Evolutionary conservation across 2,888 invertebrate species (phyloP), one percentile per base, ranked within the genome.

Genomic region (Hedya salicella): DNA sequence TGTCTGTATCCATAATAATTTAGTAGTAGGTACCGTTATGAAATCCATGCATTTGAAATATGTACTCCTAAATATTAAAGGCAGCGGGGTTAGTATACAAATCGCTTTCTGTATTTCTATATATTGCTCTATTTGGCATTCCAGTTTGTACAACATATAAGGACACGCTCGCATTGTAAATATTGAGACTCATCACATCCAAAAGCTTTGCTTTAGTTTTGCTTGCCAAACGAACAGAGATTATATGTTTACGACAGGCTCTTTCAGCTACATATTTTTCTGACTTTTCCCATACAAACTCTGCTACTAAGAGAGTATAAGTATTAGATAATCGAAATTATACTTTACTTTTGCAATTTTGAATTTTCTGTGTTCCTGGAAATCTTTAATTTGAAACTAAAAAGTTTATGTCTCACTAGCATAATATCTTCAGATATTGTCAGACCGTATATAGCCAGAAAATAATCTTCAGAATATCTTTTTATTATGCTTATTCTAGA

Each of bases 181-280:
- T 62, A 62, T 46, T n/a, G 44, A 50, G 59, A 53, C 48, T 56
- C 50, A 60, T 61, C 67, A 67, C 70, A 57, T 54, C 64, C 60
- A 59, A 49, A 68, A 65, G 62, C 66, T 62, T 68, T 49, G 62
- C 60, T 65, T 68, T 67, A 67, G 62, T 65, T 59, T 61, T 63
- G 62, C 59, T 59, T 57, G 53, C 60, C 59, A 54, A 49, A 36
- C 46, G 56, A 40, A 42, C 36, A 36, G 17, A 32, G 62, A 5
- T 25, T 3, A 54, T 50, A 62, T 64, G 49, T 67, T 39, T 56
- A 19, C 16, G 17, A 19, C 36, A 40, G 32, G 40, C 49, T 42
- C 21, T 17, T 14, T 49, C 19, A 30, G 39, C 5, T 40, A n/a
- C 39, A 8, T 46, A 42, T 30, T 44, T 56, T 11, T 42, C 16